A percentile compares a stretch with the other conserved stretches of the same genome.
Conservation (phyloP, 2,797 vertebrate genomes). For the Sebastes cheni region DNA sequence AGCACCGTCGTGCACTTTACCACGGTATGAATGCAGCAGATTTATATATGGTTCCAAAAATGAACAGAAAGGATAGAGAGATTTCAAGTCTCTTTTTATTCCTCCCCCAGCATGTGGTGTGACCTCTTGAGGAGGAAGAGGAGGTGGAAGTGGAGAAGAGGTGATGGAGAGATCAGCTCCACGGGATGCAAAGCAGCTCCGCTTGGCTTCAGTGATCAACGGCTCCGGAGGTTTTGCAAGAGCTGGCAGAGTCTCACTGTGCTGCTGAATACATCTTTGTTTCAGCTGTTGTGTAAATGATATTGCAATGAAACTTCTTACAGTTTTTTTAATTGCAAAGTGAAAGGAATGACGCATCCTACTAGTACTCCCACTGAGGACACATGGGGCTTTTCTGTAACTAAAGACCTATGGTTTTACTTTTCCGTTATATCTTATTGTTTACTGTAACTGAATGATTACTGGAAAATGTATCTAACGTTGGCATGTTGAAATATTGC, state of each 20-base stretch:
- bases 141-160: background rate
- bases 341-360: background rate
- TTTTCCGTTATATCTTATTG: background rate
- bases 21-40: slow-evolving; percentile 73
- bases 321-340: background rate
- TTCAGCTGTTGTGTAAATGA: background rate
- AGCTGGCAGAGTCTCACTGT: background rate
- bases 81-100: background rate
- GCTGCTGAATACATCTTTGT: background rate
- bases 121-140: slow-evolving; percentile 12
- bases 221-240: background rate
- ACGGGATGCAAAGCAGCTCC: background rate
- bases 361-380: background rate
- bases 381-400: background rate
- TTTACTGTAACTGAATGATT: background rate
- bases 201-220: background rate
- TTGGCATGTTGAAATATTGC: background rate
- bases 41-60: background rate
- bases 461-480: background rate
- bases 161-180: slow-evolving; percentile 7
- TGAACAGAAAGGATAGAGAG: background rate
- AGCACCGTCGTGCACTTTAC: slow-evolving; percentile 85
- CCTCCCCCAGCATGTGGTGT: slow-evolving; percentile 33
- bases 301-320: background rate
- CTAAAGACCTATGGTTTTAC: background rate